These are phyloP conservation scores for Oreochromis niloticus DNA, from an alignment of 2,113 vertebrate species.

Conservation along the genomic window DNA sequence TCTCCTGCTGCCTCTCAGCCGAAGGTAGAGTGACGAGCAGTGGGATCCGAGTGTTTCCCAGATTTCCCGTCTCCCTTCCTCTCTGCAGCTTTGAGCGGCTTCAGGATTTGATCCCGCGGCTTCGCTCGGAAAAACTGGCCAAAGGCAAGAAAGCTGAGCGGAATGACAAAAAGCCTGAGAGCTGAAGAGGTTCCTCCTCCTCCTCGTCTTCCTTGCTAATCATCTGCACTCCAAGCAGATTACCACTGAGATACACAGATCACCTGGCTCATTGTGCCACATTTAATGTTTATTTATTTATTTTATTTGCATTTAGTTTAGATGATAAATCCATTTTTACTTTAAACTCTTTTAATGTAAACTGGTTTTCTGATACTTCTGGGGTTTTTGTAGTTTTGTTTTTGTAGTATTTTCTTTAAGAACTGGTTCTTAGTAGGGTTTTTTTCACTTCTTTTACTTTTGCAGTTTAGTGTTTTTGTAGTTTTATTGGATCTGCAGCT, in stretches of 20 bases:
- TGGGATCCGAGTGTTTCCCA: constrained; percentile 29
- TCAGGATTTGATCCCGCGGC: constrained; percentile 23
- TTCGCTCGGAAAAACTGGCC: constrained; percentile 15
- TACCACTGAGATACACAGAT: background rate
- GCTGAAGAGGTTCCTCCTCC: background rate
- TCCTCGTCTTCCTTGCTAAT: background rate
- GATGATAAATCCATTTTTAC: background rate
- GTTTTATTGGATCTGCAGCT: background rate
- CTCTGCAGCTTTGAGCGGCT: constrained; percentile 20
- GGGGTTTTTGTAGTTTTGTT: background rate
- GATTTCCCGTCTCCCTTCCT: constrained; percentile 8
- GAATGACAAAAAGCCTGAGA: constrained; percentile 28
- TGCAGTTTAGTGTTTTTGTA: background rate
- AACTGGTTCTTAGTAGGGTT: background rate
- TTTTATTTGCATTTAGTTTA: background rate
- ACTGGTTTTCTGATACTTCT: background rate
- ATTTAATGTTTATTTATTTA: background rate
- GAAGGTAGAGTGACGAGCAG: background rate
- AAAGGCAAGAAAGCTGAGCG: background rate
- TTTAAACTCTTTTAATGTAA: background rate
- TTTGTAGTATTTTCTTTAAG: background rate
- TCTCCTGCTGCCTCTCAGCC: background rate
- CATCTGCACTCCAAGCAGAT: background rate
- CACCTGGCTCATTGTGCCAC: background rate
- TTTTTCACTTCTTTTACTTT: background rate